These are phyloP conservation scores for Gortyna flavago DNA, from an alignment of 2,888 invertebrate genomes.

Conservation along the genomic window DNA sequence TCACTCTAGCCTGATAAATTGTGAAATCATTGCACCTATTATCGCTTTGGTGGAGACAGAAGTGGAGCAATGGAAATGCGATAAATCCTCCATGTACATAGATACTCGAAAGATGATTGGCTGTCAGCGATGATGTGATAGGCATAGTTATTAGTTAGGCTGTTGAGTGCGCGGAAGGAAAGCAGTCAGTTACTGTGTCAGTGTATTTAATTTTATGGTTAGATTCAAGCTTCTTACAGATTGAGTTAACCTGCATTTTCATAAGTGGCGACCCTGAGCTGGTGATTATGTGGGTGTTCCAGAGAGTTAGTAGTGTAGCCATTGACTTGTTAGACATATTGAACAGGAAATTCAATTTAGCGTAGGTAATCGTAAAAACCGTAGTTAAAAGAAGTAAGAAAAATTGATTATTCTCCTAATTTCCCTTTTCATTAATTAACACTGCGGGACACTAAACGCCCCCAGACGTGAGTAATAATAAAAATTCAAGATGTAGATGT, in stretches of 20 bases:
- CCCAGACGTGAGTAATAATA: neutral
- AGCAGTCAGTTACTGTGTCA: conserved; percentile 35
- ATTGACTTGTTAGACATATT: neutral
- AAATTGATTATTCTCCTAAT: neutral
- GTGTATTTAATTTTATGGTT: conserved; percentile 40
- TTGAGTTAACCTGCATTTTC: conserved; percentile 14
- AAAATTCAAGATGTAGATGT: neutral
- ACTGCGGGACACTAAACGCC: neutral
- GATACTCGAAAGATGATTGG: conserved; percentile 49
- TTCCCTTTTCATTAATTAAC: neutral
- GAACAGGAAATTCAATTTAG: neutral
- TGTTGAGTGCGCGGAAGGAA: conserved; percentile 47
- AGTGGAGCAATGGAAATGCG: conserved; percentile 65
- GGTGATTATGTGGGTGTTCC: conserved; percentile 16
- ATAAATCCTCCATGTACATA: conserved; percentile 41
- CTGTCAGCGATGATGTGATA: conserved; percentile 50
- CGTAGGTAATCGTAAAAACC: neutral
- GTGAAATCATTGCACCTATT: conserved; percentile 63
- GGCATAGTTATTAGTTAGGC: conserved; percentile 40
- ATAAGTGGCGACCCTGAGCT: conserved; percentile 12
- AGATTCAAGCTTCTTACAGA: neutral
- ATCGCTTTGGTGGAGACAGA: conserved; percentile 58
- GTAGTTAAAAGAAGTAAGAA: neutral
- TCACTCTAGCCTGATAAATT: conserved; percentile 57
- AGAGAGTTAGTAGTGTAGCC: neutral